phyloP scores from a whole-genome alignment of 2,797 vertebrate species.

The Danio tinwini region DNA sequence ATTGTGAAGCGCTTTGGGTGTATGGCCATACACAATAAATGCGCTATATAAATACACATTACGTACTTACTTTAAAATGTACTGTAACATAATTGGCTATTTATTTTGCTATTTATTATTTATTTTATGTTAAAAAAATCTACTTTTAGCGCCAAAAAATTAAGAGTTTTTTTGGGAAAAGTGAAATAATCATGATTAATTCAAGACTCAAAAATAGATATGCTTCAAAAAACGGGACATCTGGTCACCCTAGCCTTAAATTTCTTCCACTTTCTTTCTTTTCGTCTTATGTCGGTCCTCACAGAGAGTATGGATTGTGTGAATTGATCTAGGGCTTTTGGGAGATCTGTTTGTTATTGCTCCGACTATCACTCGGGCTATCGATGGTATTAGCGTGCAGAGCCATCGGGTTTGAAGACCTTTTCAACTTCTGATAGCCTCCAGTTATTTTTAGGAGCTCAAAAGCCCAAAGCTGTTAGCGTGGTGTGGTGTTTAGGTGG shows the following conservation, averaged over 20 bases:
- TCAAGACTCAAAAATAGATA: no score
- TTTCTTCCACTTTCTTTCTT: background rate
- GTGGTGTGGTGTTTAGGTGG: background rate
- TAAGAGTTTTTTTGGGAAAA: no score
- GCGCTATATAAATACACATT: no score
- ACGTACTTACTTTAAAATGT: no score
- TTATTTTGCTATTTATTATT: no score
- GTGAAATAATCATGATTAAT: no score
- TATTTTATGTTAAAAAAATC: no score
- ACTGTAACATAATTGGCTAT: no score
- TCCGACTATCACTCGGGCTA: slow-evolving; percentile 31
- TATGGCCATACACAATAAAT: no score
- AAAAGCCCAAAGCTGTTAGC: background rate
- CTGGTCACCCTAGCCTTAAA: background rate
- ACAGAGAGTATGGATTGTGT: slow-evolving; percentile 34
- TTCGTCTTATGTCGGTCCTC: slow-evolving; percentile 22
- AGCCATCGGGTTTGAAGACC: slow-evolving; percentile 42
- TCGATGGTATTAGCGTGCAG: slow-evolving; percentile 46
- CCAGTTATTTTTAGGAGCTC: slow-evolving; percentile 7
- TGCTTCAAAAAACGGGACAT: no score
- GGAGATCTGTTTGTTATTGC: slow-evolving; percentile 35
- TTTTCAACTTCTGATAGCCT: slow-evolving; percentile 19
- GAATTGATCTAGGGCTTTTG: slow-evolving; percentile 51
- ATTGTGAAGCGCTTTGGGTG: no score
- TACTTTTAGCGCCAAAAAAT: no score